Evolutionary conservation across 2,888 invertebrate genomes (phyloP), one percentile per base, ranked within the genome.

Genomic region (Drosophila austrosaltans): DNA sequence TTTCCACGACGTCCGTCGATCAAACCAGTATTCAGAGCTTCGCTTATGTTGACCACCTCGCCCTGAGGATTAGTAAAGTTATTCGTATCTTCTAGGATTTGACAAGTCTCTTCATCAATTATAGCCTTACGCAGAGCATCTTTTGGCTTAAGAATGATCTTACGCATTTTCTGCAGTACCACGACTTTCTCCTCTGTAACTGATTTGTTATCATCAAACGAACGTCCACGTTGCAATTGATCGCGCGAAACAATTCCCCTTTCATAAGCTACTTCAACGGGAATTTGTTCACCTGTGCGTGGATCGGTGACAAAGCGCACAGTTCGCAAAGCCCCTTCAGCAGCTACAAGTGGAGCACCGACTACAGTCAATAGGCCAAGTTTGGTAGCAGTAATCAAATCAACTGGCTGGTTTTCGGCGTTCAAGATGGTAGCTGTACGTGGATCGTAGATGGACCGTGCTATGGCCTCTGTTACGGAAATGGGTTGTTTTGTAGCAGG

Each of bases 51-150:
- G 36, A 96, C 92, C 2, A 93, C 93, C 60, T 94, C 94, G 8
- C 95, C 95, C 64, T 94, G 93, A 32, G 93, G 92, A 76, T 94
- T 93, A 66, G 93, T 93, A 77, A 94, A 95, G 30, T 93, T 93
- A 54, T 94, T 94, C 1, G 94, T 93, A 54, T 94, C 93, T 77
- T 95, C 94, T 54, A 97, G 93, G 56, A 96, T 93, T 59, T 94
- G 93, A 0, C 96, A 96, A 1, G 97, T 97, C 77, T 94, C 94
- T 76, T 94, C 93, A 90, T 98, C 96, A 68, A 98, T 95, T 54
- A 98, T 93, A 30, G 96, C 96, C 90, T 95, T 95, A 80, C 96
- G 95, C 1, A 96, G 92, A 0, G 98, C 97, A 90, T 97, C 96
- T 69, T 94, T 93, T 0, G 97, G 95, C 80, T 94, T 94, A 0